phyloP scores from a whole-genome alignment of 2,113 vertebrate genomes.

The Leiothrix lutea region DNA sequence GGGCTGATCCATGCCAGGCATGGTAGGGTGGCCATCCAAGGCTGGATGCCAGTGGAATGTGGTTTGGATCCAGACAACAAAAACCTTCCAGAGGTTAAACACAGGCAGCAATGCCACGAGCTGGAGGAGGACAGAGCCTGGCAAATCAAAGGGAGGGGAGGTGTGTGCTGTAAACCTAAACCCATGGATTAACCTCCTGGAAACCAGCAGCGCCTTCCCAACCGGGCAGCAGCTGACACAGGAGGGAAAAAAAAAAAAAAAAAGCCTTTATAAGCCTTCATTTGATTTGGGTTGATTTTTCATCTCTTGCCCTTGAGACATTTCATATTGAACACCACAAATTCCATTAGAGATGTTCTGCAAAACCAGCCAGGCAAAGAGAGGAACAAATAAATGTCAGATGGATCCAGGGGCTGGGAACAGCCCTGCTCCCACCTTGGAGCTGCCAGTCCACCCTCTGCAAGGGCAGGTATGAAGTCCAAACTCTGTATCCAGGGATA shows the following conservation, averaged over 20 bases:
- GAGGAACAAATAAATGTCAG: not conserved
- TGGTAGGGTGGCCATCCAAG: not conserved
- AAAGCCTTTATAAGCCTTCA: not conserved
- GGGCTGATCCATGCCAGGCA: accelerated
- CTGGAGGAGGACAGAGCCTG: not conserved
- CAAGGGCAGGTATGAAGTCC: not conserved
- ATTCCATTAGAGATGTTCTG: not conserved
- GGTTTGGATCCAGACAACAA: not conserved
- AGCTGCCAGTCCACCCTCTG: not conserved
- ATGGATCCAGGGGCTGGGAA: not conserved
- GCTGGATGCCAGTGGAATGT: not conserved
- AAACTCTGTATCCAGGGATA: not conserved
- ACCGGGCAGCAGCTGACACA: accelerated
- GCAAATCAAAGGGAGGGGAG: not conserved
- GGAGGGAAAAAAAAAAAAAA: not conserved
- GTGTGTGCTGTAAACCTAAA: not conserved
- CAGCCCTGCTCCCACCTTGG: not conserved
- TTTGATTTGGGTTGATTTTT: not conserved
- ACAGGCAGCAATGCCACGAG: accelerated
- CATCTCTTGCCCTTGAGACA: not conserved
- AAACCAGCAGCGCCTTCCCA: not conserved
- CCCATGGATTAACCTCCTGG: not conserved
- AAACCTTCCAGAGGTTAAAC: not conserved
- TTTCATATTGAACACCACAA: not conserved
- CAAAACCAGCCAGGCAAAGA: not conserved